Evolutionary conservation across 2,888 invertebrate genomes (phyloP), one percentile per base, ranked within the genome.

Genomic region (Abrostola tripartita): DNA sequence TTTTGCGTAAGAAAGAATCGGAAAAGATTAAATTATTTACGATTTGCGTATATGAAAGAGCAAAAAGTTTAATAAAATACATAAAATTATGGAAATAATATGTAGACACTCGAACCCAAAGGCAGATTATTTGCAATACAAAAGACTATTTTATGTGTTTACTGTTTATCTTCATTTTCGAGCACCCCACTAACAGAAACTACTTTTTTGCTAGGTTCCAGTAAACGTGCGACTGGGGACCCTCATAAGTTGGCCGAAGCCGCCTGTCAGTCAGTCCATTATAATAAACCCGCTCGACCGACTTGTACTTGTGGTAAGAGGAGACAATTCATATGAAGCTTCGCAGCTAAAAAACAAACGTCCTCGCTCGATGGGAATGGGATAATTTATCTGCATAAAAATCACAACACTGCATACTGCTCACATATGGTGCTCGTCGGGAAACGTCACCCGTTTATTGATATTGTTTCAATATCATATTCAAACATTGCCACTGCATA

Each of bases 381-480:
- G 11, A 54, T 68, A 71, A 74, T 74, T 65, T 65, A 65, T 78
- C 58, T 49, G 50, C 71, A 57, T 71, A 71, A 71, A 78, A 78
- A 71, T 77, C 75, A 50, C 52, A 57, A 60, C 64, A 55, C 49
- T 62, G 54, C 24, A 24, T 4, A 24, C 24, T 24, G 10, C 10
- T 58, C 12, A 44, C 78, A 75, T 65, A 50, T 71, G 78, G 60
- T 42, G 65, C 64, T 58, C 64, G 36, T 53, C 59, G 57, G 35
- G 61, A 62, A 54, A 64, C 57, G 59, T 74, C 63, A 78, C 44
- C 57, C 71, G 75, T 68, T 74, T 76, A 75, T 74, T 64, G 65
- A 75, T 74, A 74, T 68, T 74, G 75, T 78, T 78, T 78, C 59
- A 74, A 59, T 74, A 61, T 71, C 59, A 71, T 64, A 71, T 66